These are phyloP conservation scores for Macrosteles quadrilineatus DNA, from an alignment of 1,140 invertebrate species.

Conservation along the genomic window DNA sequence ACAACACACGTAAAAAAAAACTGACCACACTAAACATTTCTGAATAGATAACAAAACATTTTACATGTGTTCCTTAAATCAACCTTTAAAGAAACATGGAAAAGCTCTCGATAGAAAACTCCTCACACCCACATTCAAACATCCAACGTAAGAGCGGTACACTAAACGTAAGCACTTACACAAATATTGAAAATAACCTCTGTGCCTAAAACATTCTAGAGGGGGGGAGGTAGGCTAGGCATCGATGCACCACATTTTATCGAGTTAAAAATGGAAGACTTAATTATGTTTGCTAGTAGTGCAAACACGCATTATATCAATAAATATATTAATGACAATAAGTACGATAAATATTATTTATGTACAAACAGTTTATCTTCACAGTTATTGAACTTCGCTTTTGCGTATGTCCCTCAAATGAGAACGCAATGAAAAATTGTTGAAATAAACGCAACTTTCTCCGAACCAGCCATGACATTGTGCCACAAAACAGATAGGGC, in stretches of 20 bases:
- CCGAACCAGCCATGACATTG: not conserved
- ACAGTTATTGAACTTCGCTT: constrained; percentile 1
- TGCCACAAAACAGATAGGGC: not conserved
- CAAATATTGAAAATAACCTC: constrained; percentile 28
- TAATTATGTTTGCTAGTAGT: constrained; percentile 25
- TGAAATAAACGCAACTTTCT: not conserved
- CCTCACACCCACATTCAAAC: constrained; percentile 11
- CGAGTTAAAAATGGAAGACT: constrained; percentile 30
- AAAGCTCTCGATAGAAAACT: constrained; percentile 7
- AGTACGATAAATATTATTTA: constrained; percentile 28
- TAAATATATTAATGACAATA: constrained; percentile 28
- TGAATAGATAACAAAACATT: not conserved
- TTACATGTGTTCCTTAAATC: no score
- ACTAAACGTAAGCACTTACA: not conserved
- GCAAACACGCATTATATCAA: constrained; percentile 27
- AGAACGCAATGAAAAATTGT: not conserved
- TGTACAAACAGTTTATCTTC: constrained; percentile 28
- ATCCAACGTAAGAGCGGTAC: not conserved
- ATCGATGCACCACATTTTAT: constrained; percentile 23
- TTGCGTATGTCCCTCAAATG: not conserved
- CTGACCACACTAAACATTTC: no score
- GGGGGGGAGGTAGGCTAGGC: constrained; percentile 9
- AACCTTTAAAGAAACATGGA: not conserved
- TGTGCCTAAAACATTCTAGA: not conserved
- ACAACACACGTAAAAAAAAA: constrained; percentile 26